Evolutionary conservation across 2,888 invertebrate genomes (phyloP), one percentile per base, ranked within the genome.

Genomic region (Andrena bucephala): DNA sequence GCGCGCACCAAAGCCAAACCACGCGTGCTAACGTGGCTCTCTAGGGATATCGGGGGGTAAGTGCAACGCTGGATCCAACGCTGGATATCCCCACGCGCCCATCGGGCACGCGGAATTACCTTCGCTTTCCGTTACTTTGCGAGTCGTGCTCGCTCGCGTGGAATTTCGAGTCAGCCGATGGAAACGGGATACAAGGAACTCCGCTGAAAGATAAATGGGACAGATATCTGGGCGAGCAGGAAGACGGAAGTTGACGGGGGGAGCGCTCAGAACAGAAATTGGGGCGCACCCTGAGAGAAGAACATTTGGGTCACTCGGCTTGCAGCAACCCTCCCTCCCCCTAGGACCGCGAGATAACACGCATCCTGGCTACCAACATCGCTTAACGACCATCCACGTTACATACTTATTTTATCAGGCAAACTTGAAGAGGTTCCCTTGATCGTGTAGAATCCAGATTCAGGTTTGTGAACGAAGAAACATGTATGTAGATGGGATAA

Each of bases 1-100:
- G 72, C 27, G 60, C 29, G 63, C 66, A 60, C 29, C 52, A 57
- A 10, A 57, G 57, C 24, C 60, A 62, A 77, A 62, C 74, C 74
- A 60, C 29, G 60, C 66, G 67, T 62, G 77, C 67, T 77, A 77
- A 73, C 74, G 52, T 20, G 50, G 29, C 20, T 67, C 67, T 52
- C 67, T 52, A n/a, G 52, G 60, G 33, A 24, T n/a, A 71, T 7
- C 6, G 29, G 24, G 24, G 63, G 63, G n/a, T 66, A 72, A 72
- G 48, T 72, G 72, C 72, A 20, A 20, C 59, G 65, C 29, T 29
- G 73, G 60, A 74, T 74, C 67, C 72, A 33, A 20, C 33, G 13
- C 16, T 68, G 50, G 66, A 57, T 68, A 57, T 68, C 24, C 68
- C 10, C 13, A 6, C 16, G 52, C 20, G 67, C 52, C 65, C 65